Evolutionary conservation across 1,140 invertebrate genomes (phyloP).

Genomic region (Aradophagus sp.): DNA sequence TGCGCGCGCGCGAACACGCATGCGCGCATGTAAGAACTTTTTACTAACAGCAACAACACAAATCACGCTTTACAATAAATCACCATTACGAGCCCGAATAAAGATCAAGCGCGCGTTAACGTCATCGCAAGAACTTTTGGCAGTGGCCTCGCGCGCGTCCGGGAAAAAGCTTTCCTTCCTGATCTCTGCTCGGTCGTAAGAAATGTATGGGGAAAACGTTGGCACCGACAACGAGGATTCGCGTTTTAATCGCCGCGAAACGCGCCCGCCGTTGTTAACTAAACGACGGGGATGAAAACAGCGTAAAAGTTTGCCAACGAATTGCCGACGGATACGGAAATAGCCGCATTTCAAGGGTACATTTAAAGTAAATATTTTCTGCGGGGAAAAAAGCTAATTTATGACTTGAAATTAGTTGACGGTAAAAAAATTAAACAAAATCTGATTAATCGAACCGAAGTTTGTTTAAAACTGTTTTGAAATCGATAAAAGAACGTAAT

Average conservation of each 20-base stretch:
- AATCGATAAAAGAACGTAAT: too few relatives aligned
- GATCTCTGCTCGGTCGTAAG: conserved; percentile 49
- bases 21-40: conserved; percentile 20
- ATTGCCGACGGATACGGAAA: too few relatives aligned
- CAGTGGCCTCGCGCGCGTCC: conserved; percentile 32
- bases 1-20: too few relatives aligned
- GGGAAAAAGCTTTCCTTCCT: conserved; percentile 47
- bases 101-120: conserved; percentile 53
- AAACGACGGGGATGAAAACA: conserved; percentile 33
- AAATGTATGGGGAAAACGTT: conserved; percentile 41
- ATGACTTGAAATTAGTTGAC: too few relatives aligned
- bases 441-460: too few relatives aligned
- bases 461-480: too few relatives aligned
- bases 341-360: too few relatives aligned
- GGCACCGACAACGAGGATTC: conserved; percentile 21
- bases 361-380: too few relatives aligned
- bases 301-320: conserved; percentile 7
- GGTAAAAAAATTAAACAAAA: too few relatives aligned
- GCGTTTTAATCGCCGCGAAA: conserved; percentile 28
- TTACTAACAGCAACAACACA: conserved; percentile 28
- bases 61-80: conserved; percentile 48
- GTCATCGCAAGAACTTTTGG: conserved; percentile 50
- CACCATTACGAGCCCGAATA: conserved; percentile 49
- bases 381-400: too few relatives aligned
- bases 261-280: conserved; percentile 29